A percentile compares a stretch with the other conserved stretches of the same genome.
These are phyloP conservation scores for Rana temporaria DNA, from an alignment of 2,113 vertebrate species.

Conservation along the genomic window DNA sequence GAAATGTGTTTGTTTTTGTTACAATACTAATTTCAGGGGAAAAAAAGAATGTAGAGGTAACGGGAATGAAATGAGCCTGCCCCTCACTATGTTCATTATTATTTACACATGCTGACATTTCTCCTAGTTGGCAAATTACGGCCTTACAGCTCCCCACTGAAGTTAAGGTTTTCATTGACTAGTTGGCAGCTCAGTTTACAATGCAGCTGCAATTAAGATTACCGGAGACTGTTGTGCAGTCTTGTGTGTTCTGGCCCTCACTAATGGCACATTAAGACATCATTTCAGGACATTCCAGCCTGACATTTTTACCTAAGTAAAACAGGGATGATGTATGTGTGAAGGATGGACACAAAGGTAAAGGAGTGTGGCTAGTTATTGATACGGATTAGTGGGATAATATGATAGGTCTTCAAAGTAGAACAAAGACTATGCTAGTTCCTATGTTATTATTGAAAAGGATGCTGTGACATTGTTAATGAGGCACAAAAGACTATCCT, in stretches of 20 bases:
- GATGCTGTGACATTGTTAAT: not conserved
- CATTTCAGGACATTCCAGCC: slow-evolving; percentile 10
- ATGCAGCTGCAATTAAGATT: slow-evolving; percentile 17
- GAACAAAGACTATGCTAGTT: not conserved
- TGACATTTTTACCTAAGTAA: slow-evolving; percentile 25
- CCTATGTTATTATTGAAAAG: not conserved
- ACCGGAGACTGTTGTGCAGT: not conserved
- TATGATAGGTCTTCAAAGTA: slow-evolving; percentile 4
- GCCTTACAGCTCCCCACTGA: not conserved
- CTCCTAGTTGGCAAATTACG: not conserved
- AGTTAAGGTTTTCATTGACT: not conserved
- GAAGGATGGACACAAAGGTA: not conserved
- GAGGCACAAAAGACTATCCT: too few relatives aligned
- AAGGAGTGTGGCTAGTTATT: not conserved
- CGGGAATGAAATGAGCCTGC: too few relatives aligned
- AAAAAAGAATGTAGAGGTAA: too few relatives aligned
- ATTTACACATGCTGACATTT: slow-evolving; percentile 12
- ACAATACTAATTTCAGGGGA: too few relatives aligned
- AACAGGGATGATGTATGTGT: not conserved
- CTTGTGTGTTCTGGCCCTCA: slow-evolving; percentile 13
- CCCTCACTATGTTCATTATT: not conserved
- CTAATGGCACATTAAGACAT: slow-evolving; percentile 34
- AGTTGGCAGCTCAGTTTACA: slow-evolving; percentile 23
- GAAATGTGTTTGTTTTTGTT: too few relatives aligned
- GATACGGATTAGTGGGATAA: not conserved